Evolutionary conservation across 1,140 invertebrate species (phyloP), one percentile per base, ranked within the genome.

Genomic region (Cepaea nemoralis): DNA sequence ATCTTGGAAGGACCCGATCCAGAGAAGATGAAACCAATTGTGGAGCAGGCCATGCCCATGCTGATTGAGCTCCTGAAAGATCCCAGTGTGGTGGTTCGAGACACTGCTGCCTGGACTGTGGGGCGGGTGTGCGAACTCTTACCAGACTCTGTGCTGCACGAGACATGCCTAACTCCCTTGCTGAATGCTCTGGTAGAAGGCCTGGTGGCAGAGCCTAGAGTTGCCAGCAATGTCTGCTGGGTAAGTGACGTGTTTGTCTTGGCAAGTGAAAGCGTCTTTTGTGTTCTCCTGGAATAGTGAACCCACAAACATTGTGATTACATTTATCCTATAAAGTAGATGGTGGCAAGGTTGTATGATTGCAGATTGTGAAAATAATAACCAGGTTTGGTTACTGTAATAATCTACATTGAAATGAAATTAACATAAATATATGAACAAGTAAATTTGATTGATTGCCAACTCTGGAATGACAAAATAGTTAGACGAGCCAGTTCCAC

Each of bases 151-250:
- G 98, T 97, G 0, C 96, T 99, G n/a, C 97, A 96, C 91, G 94
- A 96, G 86, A 94, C 93, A 0, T 87, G 83, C 77, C 91, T 99
- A 31, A 94, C 91, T 0, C 95, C 95, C 10, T 89, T 99, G 19
- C 91, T 99, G 1, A 95, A 98, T 89, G 96, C 96, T 84, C 93
- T 99, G 35, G 94, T 98, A 0, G 95, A 95, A 86, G 97, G 97
- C 19, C 91, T 99, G 19, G 88, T 88, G 83, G 95, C 96, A 33
- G 98, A 99, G 90, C 97, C 99, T 0, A 93, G 98, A 42, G 98
- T 99, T 0, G 98, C 99, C 24, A 95, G 97, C 0, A 99, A 99
- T 93, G 97, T 99, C n/a, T 99, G 98, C 89, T 99, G 98, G 98
- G 93, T 93, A 89, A 82, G 90, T 88, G 37, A 55, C 42, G 16